Conservation (phyloP, 1,140 invertebrate genomes). For the Philopotamus ludificatus region DNA sequence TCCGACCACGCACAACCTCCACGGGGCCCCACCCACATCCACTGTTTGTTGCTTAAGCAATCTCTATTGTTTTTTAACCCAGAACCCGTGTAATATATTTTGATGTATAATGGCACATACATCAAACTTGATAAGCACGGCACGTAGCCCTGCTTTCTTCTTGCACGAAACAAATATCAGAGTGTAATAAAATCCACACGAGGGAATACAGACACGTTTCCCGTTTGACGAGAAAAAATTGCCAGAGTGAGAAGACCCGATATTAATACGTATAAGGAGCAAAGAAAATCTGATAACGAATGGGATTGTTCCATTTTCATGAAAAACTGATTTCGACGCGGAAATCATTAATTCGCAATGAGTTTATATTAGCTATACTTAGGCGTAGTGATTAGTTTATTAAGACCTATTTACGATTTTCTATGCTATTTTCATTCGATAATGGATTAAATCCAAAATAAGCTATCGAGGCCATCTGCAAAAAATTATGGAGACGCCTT, state of each 20-base stretch:
- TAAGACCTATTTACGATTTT: neutral
- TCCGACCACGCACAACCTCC: too few relatives aligned
- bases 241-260: neutral
- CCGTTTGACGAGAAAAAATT: neutral
- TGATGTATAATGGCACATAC: neutral
- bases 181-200: neutral
- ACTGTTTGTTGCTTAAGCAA: too few relatives aligned
- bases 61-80: neutral
- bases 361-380: too few relatives aligned
- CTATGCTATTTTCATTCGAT: too few relatives aligned
- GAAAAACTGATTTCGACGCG: too few relatives aligned
- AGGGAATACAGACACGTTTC: neutral
- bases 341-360: too few relatives aligned
- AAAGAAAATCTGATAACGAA: slow-evolving; percentile 4
- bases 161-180: neutral
- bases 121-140: neutral
- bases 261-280: neutral
- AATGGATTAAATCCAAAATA: too few relatives aligned
- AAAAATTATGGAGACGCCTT: too few relatives aligned
- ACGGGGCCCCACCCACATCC: too few relatives aligned
- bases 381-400: too few relatives aligned
- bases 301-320: neutral
- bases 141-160: neutral
- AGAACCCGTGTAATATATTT: neutral
- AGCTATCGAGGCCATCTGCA: too few relatives aligned